phyloP scores from a whole-genome alignment of 1,140 invertebrate genomes.

The Manduca sexta region DNA sequence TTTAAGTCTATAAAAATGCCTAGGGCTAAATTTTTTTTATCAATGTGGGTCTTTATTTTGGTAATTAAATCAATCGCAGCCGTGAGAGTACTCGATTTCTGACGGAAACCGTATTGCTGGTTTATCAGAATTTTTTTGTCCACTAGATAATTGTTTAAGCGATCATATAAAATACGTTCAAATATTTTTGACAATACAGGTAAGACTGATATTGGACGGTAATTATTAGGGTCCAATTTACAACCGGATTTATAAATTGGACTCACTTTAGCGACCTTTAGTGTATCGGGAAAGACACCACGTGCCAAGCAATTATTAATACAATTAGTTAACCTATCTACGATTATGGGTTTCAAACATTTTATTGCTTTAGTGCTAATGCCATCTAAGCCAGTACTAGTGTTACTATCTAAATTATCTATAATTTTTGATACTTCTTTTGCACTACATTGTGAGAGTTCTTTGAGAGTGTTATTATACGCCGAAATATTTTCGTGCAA shows the following conservation, averaged over 20 bases:
- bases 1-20: constrained; percentile 6
- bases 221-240: not conserved
- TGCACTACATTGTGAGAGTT: not conserved
- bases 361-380: constrained; percentile 6
- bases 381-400: constrained; percentile 6
- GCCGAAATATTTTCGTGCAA: constrained; percentile 2
- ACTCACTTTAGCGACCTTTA: not conserved
- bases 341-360: constrained; percentile 1
- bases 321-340: not conserved
- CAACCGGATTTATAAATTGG: not conserved
- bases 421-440: constrained; percentile 6
- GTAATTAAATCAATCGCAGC: constrained; percentile 1
- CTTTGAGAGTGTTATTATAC: not conserved
- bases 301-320: not conserved
- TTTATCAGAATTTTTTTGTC: not conserved
- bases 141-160: not conserved
- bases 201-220: not conserved
- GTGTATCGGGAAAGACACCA: not conserved
- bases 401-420: not conserved
- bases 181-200: not conserved
- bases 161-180: not conserved
- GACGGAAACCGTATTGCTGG: not conserved
- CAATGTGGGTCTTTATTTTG: constrained; percentile 2
- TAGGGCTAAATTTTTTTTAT: constrained; percentile 2
- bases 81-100: constrained; percentile 1